Evolutionary conservation across 2,888 invertebrate genomes (phyloP), one percentile per base, ranked within the genome.

Genomic region (Thysanoteuthis rhombus): DNA sequence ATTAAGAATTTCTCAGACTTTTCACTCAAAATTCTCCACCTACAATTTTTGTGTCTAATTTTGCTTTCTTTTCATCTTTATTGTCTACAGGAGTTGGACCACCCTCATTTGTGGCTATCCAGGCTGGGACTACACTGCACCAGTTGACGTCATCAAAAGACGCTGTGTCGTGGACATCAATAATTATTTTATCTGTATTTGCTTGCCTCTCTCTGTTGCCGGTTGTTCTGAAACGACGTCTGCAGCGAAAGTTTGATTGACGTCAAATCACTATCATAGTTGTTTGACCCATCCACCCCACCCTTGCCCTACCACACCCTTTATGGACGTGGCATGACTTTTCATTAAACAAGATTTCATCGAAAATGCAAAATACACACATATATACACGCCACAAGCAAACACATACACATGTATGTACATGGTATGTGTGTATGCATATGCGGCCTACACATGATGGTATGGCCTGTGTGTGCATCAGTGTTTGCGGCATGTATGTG

Each of bases 61-160:
- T 16, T 40, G 36, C 75, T 38, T 5, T 39, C 0, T 8, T 47
- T 6, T 40, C 25, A 36, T 52, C n/a, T 93, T 47, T 58, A 93
- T 90, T 93, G 36, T 93, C 94, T 95, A 1, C 95, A 97, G 97
- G 97, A 94, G 97, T 97, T 22, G 97, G 96, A 36, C 99, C 99
- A 92, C 99, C 99, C 10, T 99, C 99, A 0, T 98, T 99, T 97
- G 98, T 99, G 45, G 99, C 99, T 28, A 99, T 99, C 95, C 99
- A 99, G 97, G 99, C 99, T 28, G 99, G 99, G 32, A 99, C 99
- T 97, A 99, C 99, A 0, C 97, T 99, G 92, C 98, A 99, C 96
- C 98, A 98, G 95, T 98, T 99, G 97, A 98, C 99, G 10, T 96
- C 97, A 19, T 96, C 97, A 5, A 95, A 96, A 47, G 96, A 98